phyloP scores from a whole-genome alignment of 2,113 vertebrate genomes.

The Odontophorus gujanensis region DNA sequence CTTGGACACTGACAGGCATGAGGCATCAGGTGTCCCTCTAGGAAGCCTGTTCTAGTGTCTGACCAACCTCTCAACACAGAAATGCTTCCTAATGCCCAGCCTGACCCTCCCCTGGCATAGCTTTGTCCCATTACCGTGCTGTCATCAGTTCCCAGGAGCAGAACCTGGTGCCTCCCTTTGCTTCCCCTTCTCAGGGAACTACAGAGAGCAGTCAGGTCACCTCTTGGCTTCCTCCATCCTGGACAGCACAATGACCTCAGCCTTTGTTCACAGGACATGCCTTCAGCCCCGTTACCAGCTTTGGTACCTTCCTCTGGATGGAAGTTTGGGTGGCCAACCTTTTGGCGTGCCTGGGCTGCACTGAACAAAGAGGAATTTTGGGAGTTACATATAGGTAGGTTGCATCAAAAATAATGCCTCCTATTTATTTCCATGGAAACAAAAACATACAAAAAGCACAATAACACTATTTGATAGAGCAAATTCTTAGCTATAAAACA shows the following conservation, averaged over 20 bases:
- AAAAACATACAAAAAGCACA: no score
- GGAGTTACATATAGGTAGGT: no score
- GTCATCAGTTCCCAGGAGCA: not conserved
- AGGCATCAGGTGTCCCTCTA: not conserved
- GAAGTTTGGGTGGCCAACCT: not conserved
- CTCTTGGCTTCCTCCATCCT: not conserved
- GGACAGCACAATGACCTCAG: not conserved
- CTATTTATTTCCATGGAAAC: no score
- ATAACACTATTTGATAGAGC: no score
- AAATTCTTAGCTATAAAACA: no score
- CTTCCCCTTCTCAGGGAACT: not conserved
- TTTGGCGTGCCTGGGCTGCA: no score
- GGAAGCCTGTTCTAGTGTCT: not conserved
- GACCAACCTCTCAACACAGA: not conserved
- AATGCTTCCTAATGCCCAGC: not conserved
- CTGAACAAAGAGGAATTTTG: no score
- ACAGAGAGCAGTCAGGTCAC: not conserved
- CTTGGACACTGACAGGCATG: not conserved
- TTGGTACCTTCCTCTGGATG: not conserved
- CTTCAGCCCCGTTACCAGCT: not conserved
- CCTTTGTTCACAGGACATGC: not conserved
- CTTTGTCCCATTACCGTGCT: not conserved
- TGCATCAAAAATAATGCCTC: no score
- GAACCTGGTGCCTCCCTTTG: not conserved
- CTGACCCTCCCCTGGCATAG: not conserved